These are phyloP conservation scores for Piezodorus guildinii DNA, from an alignment of 1,140 invertebrate genomes.

Conservation along the genomic window DNA sequence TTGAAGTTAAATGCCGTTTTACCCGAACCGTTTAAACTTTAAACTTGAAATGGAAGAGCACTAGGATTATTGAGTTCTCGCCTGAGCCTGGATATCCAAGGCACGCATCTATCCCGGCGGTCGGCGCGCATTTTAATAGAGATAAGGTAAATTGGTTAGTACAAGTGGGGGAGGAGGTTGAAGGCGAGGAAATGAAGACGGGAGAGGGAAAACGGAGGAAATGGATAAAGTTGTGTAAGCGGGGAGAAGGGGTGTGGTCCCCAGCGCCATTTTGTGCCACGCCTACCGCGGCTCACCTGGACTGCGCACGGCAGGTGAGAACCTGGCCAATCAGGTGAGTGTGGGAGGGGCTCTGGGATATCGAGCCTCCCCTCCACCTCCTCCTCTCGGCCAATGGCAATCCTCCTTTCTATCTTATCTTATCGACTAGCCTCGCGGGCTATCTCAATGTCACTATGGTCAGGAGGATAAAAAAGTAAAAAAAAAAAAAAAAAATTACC, in stretches of 20 bases:
- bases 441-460: too few relatives aligned
- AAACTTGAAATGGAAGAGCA: too few relatives aligned
- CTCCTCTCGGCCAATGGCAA: background rate
- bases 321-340: conserved; percentile 5
- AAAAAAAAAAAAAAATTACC: background rate
- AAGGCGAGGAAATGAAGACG: conserved; percentile 6
- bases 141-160: conserved; percentile 9
- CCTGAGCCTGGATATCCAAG: too few relatives aligned
- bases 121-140: conserved; percentile 6
- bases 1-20: too few relatives aligned
- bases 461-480: background rate
- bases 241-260: background rate
- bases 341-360: background rate
- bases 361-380: background rate
- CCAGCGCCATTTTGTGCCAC: conserved; percentile 1
- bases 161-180: background rate
- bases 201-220: conserved; percentile 7
- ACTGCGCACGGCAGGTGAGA: conserved; percentile 1
- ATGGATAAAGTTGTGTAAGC: conserved; percentile 4
- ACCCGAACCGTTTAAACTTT: too few relatives aligned
- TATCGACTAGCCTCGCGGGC: too few relatives aligned
- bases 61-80: too few relatives aligned
- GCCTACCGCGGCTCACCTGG: background rate
- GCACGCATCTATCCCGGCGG: background rate
- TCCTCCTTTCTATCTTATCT: too few relatives aligned